Base-by-base conservation (phyloP, 2,888 invertebrate species). In the Amblyjoppa fuscipennis region DNA sequence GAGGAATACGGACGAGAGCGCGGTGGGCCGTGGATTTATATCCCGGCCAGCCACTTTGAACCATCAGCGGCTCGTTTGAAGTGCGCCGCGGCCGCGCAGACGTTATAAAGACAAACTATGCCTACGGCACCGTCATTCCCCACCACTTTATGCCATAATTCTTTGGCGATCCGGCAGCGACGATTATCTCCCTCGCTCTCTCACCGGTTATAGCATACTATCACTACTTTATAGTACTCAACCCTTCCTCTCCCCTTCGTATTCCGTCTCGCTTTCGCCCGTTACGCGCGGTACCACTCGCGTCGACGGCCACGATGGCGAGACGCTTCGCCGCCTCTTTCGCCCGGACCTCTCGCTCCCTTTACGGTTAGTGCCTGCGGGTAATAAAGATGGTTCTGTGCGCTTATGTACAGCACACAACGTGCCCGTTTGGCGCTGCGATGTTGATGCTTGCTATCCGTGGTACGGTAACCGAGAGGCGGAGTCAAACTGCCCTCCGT, bases 381-480 rank as follows among this genome's bases (percentile, higher is more conserved):
- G 93, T 94, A 94, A 94, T 94, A 94, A 94, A 94, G 94, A 94
- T 94, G 94, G 94, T 94, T 94, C 94, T 94, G 93, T 84, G 82
- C 80, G 83, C 70, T 93, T 93, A 92, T 92, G 91, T 93, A 91
- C 90, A 91, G 68, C 77, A 70, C 80, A 85, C 78, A 85, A 38
- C 56, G 77, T 68, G 77, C 66, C 59, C 45, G 74, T 51, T 49
- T 49, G 45, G 68, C n/a, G 71, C 74, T 68, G 71, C 71, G 56
- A 38, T 56, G 71, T 34, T 73, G 71, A 31, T 73, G 73, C 51
- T 77, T 64, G 64, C 69, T 85, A 78, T 81, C 81, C 71, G 76
- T 74, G 74, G 59, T 89, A 89, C 91, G 91, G 90, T 92, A 75
- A 93, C 91, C 93, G 92, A 94, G 94, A 94, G 95, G 95, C 95